Percentiles rank a stretch among this genome's conserved stretches.
phyloP scores from a whole-genome alignment of 1,140 invertebrate species.

The Drosophila leontia region DNA sequence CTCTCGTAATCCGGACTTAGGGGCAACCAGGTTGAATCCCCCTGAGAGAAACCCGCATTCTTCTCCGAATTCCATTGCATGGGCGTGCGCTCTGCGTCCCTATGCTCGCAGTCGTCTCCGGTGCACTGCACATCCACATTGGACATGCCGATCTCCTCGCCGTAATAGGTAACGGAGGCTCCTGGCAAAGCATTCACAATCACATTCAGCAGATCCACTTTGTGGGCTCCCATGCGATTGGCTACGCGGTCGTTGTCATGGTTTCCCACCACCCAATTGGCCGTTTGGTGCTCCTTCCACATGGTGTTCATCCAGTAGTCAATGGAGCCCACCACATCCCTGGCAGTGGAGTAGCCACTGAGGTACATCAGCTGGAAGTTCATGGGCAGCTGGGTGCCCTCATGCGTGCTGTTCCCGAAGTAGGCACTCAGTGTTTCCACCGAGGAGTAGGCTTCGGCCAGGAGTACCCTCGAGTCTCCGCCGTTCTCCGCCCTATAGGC shows the following conservation, averaged over 20 bases:
- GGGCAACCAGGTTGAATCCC: slow-evolving; percentile 89
- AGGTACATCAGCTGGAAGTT: slow-evolving; percentile 86
- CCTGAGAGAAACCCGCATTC: slow-evolving; percentile 88
- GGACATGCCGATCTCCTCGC: slow-evolving; percentile 93
- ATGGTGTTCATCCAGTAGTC: slow-evolving; percentile 85
- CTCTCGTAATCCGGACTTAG: slow-evolving; percentile 86
- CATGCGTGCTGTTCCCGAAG: slow-evolving; percentile 86
- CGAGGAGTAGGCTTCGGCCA: slow-evolving; percentile 89
- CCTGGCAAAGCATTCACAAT: slow-evolving; percentile 90
- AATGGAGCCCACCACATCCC: slow-evolving; percentile 83
- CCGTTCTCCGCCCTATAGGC: slow-evolving; percentile 80
- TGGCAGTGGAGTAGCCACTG: slow-evolving; percentile 77
- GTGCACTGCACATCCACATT: slow-evolving; percentile 87
- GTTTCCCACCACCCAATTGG: slow-evolving; percentile 87
- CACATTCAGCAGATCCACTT: slow-evolving; percentile 89
- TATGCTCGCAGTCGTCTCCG: slow-evolving; percentile 83
- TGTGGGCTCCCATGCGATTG: slow-evolving; percentile 86
- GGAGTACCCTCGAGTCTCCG: slow-evolving; percentile 87
- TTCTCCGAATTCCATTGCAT: slow-evolving; percentile 88
- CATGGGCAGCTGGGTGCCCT: slow-evolving; percentile 87
- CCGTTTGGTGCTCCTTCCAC: slow-evolving; percentile 83
- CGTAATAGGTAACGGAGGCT: slow-evolving; percentile 91
- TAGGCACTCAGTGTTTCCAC: slow-evolving; percentile 86
- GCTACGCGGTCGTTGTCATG: slow-evolving; percentile 88
- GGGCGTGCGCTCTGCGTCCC: slow-evolving; percentile 88